Base-by-base conservation (phyloP, 2,113 vertebrate genomes). In the Salminus brasiliensis region DNA sequence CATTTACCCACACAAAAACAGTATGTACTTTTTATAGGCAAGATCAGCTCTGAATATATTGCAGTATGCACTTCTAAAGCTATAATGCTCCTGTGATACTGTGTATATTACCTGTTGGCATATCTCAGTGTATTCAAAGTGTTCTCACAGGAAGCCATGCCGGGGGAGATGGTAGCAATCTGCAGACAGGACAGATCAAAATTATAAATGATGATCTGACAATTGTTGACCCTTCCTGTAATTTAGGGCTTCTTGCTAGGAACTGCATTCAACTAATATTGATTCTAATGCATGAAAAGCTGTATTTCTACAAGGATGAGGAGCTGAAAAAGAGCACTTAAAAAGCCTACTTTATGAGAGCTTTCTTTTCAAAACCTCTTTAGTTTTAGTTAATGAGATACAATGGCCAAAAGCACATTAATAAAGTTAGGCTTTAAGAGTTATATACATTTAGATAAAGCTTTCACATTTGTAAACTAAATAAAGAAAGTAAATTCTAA, bases 71-170 rank as follows among this genome's bases (percentile, higher is more conserved):
- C 10, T 18, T 71, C 23, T 49, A n/a, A 34, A 34, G 27, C 45
- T n/a, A 11, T 8, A 25, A 36, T 6, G 36, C 36, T 39, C 4
- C 36, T 39, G 36, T 6, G 21, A 16, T 6, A 1, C 7, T 7
- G 16, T 12, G 13, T 41, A 41, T 41, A 41, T 76, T 92, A 99
- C 98, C 98, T 98, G 91, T 99, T 98, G 88, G 98, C 98, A 0
- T 99, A 99, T 96, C 98, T 95, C 90, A 99, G 73, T 0, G 98
- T 99, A 91, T 99, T 98, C 81, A 99, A 88, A 83, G 97, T 99
- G 89, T 99, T 99, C 94, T 99, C 98, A 93, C 98, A 99, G 11
- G 98, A 99, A 16, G 96, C 96, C 95, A 99, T 99, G 59, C 98
- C 98, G 5, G 98, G 97, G 87, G 98, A 98, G 91, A 99, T 97